Conservation (phyloP, 2,888 invertebrate genomes). For the Eristalinus sepulchralis region DNA sequence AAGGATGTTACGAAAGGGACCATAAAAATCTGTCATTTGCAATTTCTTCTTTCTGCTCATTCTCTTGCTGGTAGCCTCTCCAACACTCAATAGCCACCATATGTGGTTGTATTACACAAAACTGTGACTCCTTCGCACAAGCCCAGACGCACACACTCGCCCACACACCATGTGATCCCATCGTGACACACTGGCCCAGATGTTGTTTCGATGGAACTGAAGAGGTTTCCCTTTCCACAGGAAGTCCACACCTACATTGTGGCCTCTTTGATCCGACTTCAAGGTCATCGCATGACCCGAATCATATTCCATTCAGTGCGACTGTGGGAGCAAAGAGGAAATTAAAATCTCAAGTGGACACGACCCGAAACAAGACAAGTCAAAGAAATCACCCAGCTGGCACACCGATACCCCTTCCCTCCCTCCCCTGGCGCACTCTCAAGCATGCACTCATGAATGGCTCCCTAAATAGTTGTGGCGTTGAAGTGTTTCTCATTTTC, state of each 20-base stretch:
- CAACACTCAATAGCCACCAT: not conserved
- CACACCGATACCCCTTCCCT: not conserved
- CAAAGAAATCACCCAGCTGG: conserved; percentile 25
- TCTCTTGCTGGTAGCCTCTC: not conserved
- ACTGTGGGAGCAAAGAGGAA: conserved; percentile 14
- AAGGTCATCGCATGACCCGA: conserved; percentile 65
- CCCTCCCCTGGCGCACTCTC: not conserved
- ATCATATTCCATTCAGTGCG: conserved; percentile 23
- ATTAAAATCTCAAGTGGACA: conserved; percentile 51
- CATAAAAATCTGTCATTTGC: conserved; percentile 26
- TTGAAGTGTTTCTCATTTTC: not conserved
- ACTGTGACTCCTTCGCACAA: conserved; percentile 20
- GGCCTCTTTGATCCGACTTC: conserved; percentile 43
- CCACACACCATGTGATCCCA: conserved; percentile 41
- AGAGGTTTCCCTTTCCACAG: not conserved
- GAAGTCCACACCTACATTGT: not conserved
- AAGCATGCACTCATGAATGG: conserved; percentile 25
- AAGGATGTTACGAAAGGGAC: not conserved
- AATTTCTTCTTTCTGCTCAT: not conserved
- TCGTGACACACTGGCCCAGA: conserved; percentile 61
- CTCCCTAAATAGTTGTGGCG: conserved; percentile 15
- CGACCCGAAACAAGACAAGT: conserved; percentile 39
- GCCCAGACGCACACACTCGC: not conserved
- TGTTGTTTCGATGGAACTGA: conserved; percentile 21
- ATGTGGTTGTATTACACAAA: conserved; percentile 50